Evolutionary conservation across 1,140 invertebrate species (phyloP).

Genomic region (Drosophila kohkoa): DNA sequence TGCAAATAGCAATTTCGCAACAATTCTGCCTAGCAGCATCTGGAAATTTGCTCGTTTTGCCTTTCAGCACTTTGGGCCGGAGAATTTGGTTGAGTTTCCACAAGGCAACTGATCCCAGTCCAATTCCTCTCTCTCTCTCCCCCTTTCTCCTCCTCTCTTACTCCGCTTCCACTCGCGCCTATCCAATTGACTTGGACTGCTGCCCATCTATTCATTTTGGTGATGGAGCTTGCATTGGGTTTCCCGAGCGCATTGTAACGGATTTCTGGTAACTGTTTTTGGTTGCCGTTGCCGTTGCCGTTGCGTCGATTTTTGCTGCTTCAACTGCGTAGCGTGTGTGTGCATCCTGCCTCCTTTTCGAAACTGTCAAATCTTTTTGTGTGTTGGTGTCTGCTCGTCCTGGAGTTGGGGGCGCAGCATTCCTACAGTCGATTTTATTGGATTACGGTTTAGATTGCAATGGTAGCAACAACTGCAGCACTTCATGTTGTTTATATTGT

Average conservation of each 20-base stretch:
- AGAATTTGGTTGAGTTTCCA: constrained; percentile 48
- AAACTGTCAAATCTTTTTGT: constrained; percentile 74
- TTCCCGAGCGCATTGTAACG: constrained; percentile 49
- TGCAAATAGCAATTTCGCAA: constrained; percentile 85
- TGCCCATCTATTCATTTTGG: constrained; percentile 45
- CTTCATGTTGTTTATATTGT: constrained; percentile 26
- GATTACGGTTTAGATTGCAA: constrained; percentile 82
- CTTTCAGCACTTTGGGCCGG: constrained; percentile 80
- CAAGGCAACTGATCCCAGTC: background rate
- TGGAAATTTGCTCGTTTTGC: constrained; percentile 68
- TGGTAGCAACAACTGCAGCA: constrained; percentile 65
- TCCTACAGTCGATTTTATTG: constrained; percentile 81
- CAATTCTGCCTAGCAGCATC: constrained; percentile 71
- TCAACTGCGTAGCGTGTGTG: constrained; percentile 18
- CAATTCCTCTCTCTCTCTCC: background rate
- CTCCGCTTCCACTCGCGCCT: background rate
- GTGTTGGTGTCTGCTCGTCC: constrained; percentile 19
- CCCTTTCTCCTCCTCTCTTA: too few species aligned
- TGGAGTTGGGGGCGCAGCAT: constrained; percentile 24
- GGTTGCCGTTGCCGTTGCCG: constrained; percentile 48
- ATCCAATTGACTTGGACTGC: constrained; percentile 59
- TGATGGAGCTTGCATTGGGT: constrained; percentile 25
- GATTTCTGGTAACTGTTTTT: constrained; percentile 60
- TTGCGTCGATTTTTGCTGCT: constrained; percentile 50
- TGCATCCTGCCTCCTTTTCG: constrained; percentile 6